Evolutionary conservation across 2,797 vertebrate species (phyloP).

Genomic region (Lepus oiostolus): DNA sequence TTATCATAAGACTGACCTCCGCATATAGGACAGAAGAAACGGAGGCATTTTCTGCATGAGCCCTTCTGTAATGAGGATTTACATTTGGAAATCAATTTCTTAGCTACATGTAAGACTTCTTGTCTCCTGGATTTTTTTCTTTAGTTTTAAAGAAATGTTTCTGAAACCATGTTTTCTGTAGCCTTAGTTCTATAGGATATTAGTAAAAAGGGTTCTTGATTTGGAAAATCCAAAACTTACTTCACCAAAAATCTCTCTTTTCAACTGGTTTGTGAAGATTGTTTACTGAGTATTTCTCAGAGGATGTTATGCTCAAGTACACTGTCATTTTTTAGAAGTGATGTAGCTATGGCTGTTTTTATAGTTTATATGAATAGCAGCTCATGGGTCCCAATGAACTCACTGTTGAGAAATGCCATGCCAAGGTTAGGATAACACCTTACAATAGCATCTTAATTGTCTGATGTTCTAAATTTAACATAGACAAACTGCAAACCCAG

Average conservation of each 20-base stretch:
- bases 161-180: constrained; percentile 14
- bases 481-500: neutral
- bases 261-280: neutral
- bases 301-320: neutral
- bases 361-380: constrained; percentile 10
- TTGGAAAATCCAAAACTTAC: neutral
- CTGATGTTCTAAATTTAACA: neutral
- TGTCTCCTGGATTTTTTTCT: neutral
- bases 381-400: neutral
- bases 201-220: neutral
- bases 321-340: neutral
- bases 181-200: neutral
- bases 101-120: neutral
- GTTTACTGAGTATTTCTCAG: neutral
- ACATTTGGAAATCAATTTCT: neutral
- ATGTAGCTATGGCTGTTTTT: neutral
- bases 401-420: neutral
- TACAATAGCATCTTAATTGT: neutral
- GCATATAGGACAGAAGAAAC: neutral
- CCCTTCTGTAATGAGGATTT: neutral
- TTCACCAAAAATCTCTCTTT: too few relatives aligned
- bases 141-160: constrained; percentile 17
- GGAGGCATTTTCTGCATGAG: neutral
- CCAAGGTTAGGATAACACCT: neutral
- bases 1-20: neutral